These are phyloP conservation scores for Orchesella cincta DNA, from an alignment of 1,140 invertebrate species.

Conservation along the genomic window DNA sequence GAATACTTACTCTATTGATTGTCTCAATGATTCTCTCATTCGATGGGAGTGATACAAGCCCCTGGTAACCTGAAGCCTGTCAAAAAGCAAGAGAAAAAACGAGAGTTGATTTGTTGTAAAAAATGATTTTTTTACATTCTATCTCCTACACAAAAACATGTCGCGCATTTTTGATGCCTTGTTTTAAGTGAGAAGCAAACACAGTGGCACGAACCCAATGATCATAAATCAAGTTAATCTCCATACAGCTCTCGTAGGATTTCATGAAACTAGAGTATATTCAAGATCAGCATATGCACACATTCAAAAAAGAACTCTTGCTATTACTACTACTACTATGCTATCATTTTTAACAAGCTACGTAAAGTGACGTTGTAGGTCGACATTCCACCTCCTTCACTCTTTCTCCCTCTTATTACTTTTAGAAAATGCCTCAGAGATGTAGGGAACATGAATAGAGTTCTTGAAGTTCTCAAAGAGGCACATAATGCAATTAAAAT, in stretches of 20 bases:
- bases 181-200: neutral
- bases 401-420: neutral
- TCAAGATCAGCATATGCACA: no score
- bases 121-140: neutral
- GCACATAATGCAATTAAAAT: neutral
- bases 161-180: neutral
- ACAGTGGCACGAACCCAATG: constrained; percentile 1
- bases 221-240: constrained; percentile 20
- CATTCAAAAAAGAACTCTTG: no score
- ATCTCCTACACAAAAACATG: neutral
- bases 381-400: no score
- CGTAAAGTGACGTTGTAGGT: no score
- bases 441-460: constrained; percentile 24
- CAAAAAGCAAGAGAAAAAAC: neutral
- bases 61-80: constrained; percentile 13
- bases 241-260: no score
- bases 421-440: neutral
- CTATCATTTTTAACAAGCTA: constrained; percentile 2
- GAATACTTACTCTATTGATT: constrained; percentile 49
- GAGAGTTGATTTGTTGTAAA: no score
- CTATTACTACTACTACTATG: no score
- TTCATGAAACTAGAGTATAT: no score
- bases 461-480: neutral
- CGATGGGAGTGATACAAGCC: constrained; percentile 40
- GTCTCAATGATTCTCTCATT: constrained; percentile 50